phyloP scores from a whole-genome alignment of 2,797 vertebrate genomes.

The Siniperca scherzeri region DNA sequence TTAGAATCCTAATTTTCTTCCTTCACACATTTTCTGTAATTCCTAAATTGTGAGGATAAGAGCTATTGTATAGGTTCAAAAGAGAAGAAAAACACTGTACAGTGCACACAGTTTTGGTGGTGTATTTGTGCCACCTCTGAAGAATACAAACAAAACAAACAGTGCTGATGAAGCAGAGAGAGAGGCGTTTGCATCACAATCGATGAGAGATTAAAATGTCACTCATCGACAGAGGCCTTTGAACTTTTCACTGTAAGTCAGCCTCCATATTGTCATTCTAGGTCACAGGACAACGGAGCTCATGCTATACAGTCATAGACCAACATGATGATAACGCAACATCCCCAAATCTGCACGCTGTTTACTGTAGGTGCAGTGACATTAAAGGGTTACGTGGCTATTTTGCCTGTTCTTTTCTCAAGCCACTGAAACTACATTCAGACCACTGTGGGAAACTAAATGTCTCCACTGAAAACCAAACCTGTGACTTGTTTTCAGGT shows the following conservation, averaged over 20 bases:
- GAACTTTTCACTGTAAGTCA: conserved; percentile 35
- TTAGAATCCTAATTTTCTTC: background rate
- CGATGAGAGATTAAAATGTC: conserved; percentile 53
- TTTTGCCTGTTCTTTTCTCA: background rate
- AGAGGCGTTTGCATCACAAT: background rate
- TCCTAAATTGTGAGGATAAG: background rate
- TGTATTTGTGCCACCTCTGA: background rate
- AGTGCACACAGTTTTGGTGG: background rate
- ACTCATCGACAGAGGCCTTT: conserved; percentile 36
- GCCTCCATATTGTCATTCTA: conserved; percentile 24
- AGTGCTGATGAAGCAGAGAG: conserved; percentile 37
- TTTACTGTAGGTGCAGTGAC: background rate
- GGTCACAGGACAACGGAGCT: conserved; percentile 26
- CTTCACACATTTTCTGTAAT: background rate
- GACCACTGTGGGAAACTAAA: background rate
- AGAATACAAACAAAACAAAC: conserved; percentile 32
- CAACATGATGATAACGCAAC: background rate
- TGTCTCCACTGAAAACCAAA: background rate
- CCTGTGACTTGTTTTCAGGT: background rate
- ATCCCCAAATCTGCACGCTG: background rate
- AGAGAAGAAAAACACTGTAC: background rate
- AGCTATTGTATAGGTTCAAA: background rate
- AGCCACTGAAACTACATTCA: conserved; percentile 22
- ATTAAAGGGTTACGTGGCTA: background rate
- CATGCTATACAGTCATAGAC: background rate